Evolutionary conservation across 2,888 invertebrate genomes (phyloP), one percentile per base, ranked within the genome.

Genomic region (Drosophila paranaensis): DNA sequence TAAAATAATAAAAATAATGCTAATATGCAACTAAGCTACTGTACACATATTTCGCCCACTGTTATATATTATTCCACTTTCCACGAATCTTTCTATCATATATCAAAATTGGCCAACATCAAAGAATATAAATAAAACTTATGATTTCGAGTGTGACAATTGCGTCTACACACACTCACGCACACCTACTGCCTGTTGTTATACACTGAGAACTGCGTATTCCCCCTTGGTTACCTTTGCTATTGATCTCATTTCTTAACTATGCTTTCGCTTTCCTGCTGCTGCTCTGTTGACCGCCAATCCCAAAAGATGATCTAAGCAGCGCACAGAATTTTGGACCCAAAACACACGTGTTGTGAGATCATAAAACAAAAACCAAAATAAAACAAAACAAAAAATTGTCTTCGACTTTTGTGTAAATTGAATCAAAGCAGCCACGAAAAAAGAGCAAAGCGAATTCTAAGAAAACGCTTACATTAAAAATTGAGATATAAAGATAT

Each of bases 261-360:
- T 40, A 66, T 39, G 27, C 39, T 39, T 43, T n/a, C n/a, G 10
- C 16, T 43, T 60, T 42, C 37, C 37, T 61, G 60, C 13, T 40
- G 20, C 20, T 48, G 2, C 35, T 50, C 42, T 56, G 46, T 42
- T 6, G 39, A 66, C 25, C 14, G 16, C 10, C 20, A 27, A 65
- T 27, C 39, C 42, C 20, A 33, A 42, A 51, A 35, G 16, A 61
- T 61, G 61, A 71, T 65, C 55, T 71, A 71, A 76, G 45, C 50
- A 45, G 55, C 9, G 30, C 11, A 43, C 25, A 51, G 25, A 63
- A 42, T 56, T 57, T 57, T 35, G 42, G 27, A 61, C 48, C 27
- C 37, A 13, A n/a, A 40, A 33, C 35, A 61, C 60, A 77, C 73
- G 77, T 75, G 71, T 53, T 40, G 35, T 65, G n/a, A 43, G 57